Percentiles rank a stretch among this genome's conserved stretches.
Evolutionary conservation across 2,888 invertebrate species (phyloP).

Genomic region (Formica aserva): DNA sequence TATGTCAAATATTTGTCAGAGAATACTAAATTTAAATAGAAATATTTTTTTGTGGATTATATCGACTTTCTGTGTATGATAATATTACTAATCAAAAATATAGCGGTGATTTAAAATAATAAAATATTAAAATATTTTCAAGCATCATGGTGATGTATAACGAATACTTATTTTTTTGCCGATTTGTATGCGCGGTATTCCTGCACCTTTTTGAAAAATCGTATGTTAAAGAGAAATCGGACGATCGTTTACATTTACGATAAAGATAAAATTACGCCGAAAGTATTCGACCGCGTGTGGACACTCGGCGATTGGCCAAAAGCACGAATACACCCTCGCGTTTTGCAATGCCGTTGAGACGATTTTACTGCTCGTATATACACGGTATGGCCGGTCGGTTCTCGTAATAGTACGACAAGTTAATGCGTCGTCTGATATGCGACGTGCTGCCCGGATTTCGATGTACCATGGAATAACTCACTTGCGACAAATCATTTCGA

Average conservation of each 20-base stretch:
- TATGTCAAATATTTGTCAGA: background rate
- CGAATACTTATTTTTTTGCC: slow-evolving; percentile 14
- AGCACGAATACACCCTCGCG: slow-evolving; percentile 58
- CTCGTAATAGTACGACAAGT: slow-evolving; percentile 71
- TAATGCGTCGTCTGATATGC: slow-evolving; percentile 70
- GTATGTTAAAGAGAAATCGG: slow-evolving; percentile 21
- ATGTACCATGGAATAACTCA: slow-evolving; percentile 70
- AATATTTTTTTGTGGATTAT: slow-evolving; percentile 18
- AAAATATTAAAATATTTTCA: background rate
- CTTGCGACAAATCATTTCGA: slow-evolving; percentile 69
- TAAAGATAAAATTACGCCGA: slow-evolving; percentile 57
- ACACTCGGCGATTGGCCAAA: slow-evolving; percentile 68
- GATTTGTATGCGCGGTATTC: background rate
- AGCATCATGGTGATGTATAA: background rate
- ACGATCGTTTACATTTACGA: slow-evolving; percentile 36
- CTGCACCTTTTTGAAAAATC: slow-evolving; percentile 20
- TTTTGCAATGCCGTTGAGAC: slow-evolving; percentile 66
- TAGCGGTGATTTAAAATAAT: slow-evolving; percentile 4
- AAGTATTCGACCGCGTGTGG: slow-evolving; percentile 57
- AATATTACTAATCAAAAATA: slow-evolving; percentile 16
- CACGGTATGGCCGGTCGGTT: slow-evolving; percentile 61
- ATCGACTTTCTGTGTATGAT: background rate
- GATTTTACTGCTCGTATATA: slow-evolving; percentile 69
- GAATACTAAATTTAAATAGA: slow-evolving; percentile 9
- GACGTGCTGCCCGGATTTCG: slow-evolving; percentile 67